Percentiles rank a stretch among this genome's conserved stretches.
These are phyloP conservation scores for Thermophis baileyi DNA, from an alignment of 2,113 vertebrate genomes.

Conservation along the genomic window DNA sequence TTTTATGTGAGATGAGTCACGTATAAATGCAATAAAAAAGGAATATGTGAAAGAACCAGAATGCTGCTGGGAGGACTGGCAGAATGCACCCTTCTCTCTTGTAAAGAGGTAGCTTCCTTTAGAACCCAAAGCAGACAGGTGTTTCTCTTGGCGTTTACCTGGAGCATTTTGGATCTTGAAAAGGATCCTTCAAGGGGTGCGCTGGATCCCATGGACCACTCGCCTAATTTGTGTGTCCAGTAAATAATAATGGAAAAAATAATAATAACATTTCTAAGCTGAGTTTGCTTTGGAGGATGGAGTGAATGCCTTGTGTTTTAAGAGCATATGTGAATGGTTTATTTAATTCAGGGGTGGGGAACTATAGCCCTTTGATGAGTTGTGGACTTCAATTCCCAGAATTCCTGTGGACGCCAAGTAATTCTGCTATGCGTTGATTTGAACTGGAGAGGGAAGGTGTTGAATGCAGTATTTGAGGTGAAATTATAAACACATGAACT, in stretches of 20 bases:
- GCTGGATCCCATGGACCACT: neutral
- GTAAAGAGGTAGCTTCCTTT: neutral
- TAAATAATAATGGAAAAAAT: neutral
- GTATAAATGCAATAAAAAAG: neutral
- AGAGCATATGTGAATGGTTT: neutral
- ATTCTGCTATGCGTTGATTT: neutral
- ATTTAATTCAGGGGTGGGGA: neutral
- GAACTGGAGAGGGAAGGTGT: neutral
- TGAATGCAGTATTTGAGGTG: neutral
- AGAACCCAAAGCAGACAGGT: neutral
- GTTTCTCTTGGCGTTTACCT: neutral
- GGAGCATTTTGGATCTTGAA: neutral
- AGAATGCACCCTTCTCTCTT: neutral
- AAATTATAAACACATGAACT: constrained; percentile 19
- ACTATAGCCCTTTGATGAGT: neutral
- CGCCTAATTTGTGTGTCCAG: neutral
- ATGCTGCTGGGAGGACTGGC: neutral
- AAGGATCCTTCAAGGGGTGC: neutral
- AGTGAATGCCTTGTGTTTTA: neutral
- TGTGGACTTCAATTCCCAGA: neutral
- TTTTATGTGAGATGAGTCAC: neutral
- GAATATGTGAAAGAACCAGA: neutral
- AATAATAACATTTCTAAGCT: neutral
- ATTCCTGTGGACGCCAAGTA: neutral
- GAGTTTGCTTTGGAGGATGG: neutral